These are phyloP conservation scores for Eonycteris spelaea DNA, from an alignment of 2,113 vertebrate species.

Conservation along the genomic window DNA sequence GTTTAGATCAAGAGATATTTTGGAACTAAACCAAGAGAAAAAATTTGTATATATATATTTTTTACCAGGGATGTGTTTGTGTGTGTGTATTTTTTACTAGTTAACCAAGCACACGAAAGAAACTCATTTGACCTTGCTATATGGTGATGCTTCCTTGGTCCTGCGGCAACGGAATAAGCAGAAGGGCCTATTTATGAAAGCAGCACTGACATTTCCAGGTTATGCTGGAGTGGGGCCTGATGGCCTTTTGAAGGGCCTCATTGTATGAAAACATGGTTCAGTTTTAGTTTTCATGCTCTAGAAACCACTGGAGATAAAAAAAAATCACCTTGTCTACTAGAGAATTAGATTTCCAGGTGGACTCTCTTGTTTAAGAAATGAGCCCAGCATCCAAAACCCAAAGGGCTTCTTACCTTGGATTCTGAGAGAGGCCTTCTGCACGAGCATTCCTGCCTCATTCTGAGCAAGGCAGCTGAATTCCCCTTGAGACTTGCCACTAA, in stretches of 20 bases:
- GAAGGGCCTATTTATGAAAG: not conserved
- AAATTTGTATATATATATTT: not conserved
- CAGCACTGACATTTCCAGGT: not conserved
- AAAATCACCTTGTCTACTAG: not conserved
- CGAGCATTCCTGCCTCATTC: slow-evolving; percentile 82
- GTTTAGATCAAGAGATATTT: not conserved
- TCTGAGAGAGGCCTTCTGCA: slow-evolving; percentile 76
- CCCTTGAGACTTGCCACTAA: slow-evolving; percentile 76
- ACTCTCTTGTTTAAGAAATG: not conserved
- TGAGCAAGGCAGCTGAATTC: slow-evolving; percentile 86
- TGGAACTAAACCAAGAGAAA: not conserved
- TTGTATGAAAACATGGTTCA: not conserved
- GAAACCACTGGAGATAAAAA: not conserved
- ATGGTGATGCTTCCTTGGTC: not conserved
- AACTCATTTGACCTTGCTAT: not conserved
- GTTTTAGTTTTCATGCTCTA: not conserved
- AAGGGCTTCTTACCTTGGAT: slow-evolving; percentile 81
- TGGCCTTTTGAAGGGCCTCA: not conserved
- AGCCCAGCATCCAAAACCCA: not conserved
- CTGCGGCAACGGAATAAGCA: not conserved
- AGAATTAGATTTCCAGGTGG: not conserved
- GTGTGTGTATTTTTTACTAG: not conserved
- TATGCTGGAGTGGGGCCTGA: not conserved
- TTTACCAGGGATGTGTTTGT: not conserved
- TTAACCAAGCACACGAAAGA: not conserved